Evolutionary conservation across 1,140 invertebrate genomes (phyloP), one percentile per base, ranked within the genome.

Genomic region (Heliconius hewitsoni): DNA sequence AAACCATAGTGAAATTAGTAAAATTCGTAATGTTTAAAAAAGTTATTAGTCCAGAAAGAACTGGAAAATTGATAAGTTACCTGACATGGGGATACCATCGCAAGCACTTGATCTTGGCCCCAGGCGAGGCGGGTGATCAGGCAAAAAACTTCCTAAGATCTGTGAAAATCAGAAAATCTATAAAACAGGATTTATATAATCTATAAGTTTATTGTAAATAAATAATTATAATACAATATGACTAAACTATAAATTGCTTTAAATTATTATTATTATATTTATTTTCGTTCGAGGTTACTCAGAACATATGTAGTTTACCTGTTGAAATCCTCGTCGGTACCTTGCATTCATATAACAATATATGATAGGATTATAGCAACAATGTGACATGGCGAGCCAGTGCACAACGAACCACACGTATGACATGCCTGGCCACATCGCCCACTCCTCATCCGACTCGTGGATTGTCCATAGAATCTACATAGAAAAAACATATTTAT

Each of bases 321-420:
- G 93, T 80, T 96, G 93, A 84, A 97, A 97, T 5, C 96, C 96
- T 39, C 95, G 92, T 9, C 97, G 95, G 88, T 98, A 98, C 37
- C 96, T 95, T 1, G 96, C 96, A 91, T 98, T 98, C 97, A 98
- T 98, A 95, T 98, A 98, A 91, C 97, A 98, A 91, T 98, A 98
- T 84, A 99, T 98, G 78, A 99, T 96, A 1, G 98, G 98, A 94
- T 99, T 99, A 95, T 98, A 99, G 93, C 97, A 98, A 77, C 97
- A 96, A 90, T 98, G 98, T 18, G 97, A 98, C 98, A 98, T 98
- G 50, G 98, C 97, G 77, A 98, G 94, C 96, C 97, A 98, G 89
- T 98, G 97, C 80, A 96, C 96, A 6, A 95, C 95, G 86, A 97
- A 97, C 96, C 96, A 98, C 30, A 98, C 91, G 87, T 97, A 97